A percentile compares a stretch with the other conserved stretches of the same genome.
phyloP scores from a whole-genome alignment of 2,113 vertebrate genomes.

The Nannobrachium achirus region DNA sequence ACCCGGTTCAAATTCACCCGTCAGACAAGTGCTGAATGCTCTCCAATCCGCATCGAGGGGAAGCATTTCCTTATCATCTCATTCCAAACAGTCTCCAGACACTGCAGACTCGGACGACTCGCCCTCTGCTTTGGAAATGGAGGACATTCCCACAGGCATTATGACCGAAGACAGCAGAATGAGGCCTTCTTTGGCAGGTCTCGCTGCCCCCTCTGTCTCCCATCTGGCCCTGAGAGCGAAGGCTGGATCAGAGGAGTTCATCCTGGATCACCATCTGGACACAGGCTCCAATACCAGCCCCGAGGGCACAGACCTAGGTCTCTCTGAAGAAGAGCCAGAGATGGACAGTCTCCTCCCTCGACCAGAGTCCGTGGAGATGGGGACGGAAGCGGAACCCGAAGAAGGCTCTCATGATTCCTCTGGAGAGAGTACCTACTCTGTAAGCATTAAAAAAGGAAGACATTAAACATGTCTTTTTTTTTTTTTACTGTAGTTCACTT shows the following conservation, averaged over 20 bases:
- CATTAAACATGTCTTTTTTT: background rate
- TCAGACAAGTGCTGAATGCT: constrained; percentile 65
- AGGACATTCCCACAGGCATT: constrained; percentile 77
- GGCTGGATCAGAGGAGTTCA: constrained; percentile 67
- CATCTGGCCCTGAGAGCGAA: constrained; percentile 77
- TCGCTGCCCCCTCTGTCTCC: constrained; percentile 76
- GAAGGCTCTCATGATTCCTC: constrained; percentile 81
- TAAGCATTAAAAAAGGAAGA: constrained; percentile 67
- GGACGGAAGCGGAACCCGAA: constrained; percentile 73
- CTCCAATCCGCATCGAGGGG: constrained; percentile 68
- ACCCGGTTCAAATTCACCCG: constrained; percentile 62
- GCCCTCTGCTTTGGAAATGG: constrained; percentile 82
- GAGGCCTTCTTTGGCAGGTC: constrained; percentile 54
- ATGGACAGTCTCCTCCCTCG: constrained; percentile 89
- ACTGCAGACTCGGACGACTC: constrained; percentile 80
- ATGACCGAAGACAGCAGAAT: constrained; percentile 67
- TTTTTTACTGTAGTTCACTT: background rate
- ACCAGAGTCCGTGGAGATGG: constrained; percentile 77
- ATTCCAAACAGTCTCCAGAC: constrained; percentile 74
- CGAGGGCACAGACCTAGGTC: constrained; percentile 85
- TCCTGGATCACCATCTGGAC: constrained; percentile 79
- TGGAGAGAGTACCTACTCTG: constrained; percentile 89
- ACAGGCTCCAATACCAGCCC: constrained; percentile 81
- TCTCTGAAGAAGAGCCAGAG: constrained; percentile 90
- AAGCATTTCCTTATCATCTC: constrained; percentile 62